A percentile compares a stretch with the other conserved stretches of the same genome.
Conservation (phyloP, 2,797 vertebrate genomes). For the Apogon hyalosoma region DNA sequence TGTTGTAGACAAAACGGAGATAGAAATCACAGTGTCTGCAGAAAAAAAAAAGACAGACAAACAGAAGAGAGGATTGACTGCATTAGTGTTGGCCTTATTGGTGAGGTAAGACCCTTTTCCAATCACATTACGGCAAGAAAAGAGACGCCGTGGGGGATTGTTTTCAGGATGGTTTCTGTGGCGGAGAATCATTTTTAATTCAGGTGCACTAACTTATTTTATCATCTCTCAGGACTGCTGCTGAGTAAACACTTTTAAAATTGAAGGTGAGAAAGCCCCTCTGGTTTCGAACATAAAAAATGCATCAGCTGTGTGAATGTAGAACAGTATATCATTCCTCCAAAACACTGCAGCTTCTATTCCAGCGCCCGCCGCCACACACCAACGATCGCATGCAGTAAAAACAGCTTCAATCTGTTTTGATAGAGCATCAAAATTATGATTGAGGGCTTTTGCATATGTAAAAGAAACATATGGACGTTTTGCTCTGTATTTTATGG, state of each 20-base stretch:
- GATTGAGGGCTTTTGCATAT: slow-evolving; percentile 34
- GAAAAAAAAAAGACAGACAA: neutral
- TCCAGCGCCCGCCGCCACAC: slow-evolving; percentile 13
- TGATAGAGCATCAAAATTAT: slow-evolving; percentile 36
- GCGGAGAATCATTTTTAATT: slow-evolving; percentile 77
- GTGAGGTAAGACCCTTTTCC: slow-evolving; percentile 25
- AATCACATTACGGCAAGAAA: slow-evolving; percentile 46
- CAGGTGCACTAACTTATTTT: slow-evolving; percentile 73
- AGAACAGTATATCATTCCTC: slow-evolving; percentile 69
- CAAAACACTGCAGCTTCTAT: slow-evolving; percentile 51
- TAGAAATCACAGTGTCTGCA: neutral
- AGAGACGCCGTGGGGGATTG: slow-evolving; percentile 39
- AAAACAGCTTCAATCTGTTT: slow-evolving; percentile 31
- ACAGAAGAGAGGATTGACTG: slow-evolving; percentile 22
- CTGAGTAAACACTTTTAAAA: slow-evolving; percentile 85
- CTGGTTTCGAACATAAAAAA: slow-evolving; percentile 80
- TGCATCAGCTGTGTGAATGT: slow-evolving; percentile 74
- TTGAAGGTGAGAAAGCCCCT: slow-evolving; percentile 82
- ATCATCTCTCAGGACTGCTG: slow-evolving; percentile 74
- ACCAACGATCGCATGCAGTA: slow-evolving; percentile 23
- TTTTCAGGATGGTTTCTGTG: slow-evolving; percentile 53
- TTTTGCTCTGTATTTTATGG: slow-evolving; percentile 28
- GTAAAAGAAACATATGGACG: slow-evolving; percentile 12
- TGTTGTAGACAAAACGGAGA: neutral
- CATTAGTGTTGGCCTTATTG: slow-evolving; percentile 17